Evolutionary conservation across 2,113 vertebrate species (phyloP), one percentile per base, ranked within the genome.

Genomic region (Pampusana beccarii): DNA sequence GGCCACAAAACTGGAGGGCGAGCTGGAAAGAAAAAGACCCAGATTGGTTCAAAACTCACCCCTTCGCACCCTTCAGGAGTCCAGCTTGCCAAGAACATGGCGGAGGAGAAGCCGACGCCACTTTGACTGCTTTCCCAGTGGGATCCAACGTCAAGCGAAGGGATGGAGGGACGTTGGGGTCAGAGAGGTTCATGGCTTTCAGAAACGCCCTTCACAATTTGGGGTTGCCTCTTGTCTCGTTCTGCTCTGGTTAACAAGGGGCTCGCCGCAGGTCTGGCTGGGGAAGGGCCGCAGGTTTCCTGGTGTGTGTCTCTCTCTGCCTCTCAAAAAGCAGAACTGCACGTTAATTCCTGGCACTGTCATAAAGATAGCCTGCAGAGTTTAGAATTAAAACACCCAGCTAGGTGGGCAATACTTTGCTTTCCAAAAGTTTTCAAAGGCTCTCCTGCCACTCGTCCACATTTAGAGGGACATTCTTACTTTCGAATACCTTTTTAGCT

Each of bases 1-100:
- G 82, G 29, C 86, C 58, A 3, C 98, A 98, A 33, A 98, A 89
- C 29, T 70, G 93, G 5, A 98, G 73, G 34, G 70, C 42, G 17
- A 85, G 28, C 84, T 94, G 77, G 11, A 54, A 92, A 31, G 90
- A 56, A 78, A 44, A 57, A 79, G 8, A 82, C 1, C 4, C 58
- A 10, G 33, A 26, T 24, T 20, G 29, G n/a, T n/a, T 94, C 58
- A 85, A 56, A 83, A 17, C 13, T 67, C 31, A 1, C 3, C 6
- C n/a, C 11, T 80, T n/a, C 20, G 17, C 31, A 11, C 16, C 50
- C 13, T 31, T 36, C 3, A 4, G 38, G 42, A 33, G 74, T 13
- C 2, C 26, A 36, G 17, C 5, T 34, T 24, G 31, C 33, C 3
- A 26, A 18, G 23, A n/a, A 44, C 5, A 0, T 1, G 1, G 20